Conservation (phyloP, 2,113 vertebrate genomes). For the Neotragus pygmaeus region DNA sequence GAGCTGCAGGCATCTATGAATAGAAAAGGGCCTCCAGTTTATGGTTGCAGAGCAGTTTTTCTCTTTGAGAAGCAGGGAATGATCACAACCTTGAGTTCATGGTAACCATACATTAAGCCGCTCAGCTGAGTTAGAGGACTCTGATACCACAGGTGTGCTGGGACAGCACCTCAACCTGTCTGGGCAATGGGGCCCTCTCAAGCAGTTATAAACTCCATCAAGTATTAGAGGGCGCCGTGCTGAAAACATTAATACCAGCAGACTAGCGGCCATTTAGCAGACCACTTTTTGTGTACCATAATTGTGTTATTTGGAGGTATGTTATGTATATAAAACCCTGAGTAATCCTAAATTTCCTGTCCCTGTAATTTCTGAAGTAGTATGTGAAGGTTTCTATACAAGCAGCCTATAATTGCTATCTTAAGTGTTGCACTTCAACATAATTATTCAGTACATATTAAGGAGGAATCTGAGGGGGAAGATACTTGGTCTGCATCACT, state of each 20-base stretch:
- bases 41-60: background rate
- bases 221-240: rapidly evolving
- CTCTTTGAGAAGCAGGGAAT: background rate
- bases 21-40: background rate
- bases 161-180: background rate
- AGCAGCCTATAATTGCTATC: background rate
- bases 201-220: background rate
- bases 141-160: background rate
- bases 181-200: background rate
- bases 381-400: background rate
- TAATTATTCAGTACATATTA: background rate
- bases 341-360: background rate
- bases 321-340: background rate
- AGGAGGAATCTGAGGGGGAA: background rate
- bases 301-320: background rate
- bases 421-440: background rate
- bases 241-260: background rate
- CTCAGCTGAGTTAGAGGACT: background rate
- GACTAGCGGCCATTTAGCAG: background rate
- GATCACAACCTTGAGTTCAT: background rate
- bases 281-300: background rate
- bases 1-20: background rate
- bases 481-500: background rate
- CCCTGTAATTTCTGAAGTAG: background rate
- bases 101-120: background rate